phyloP scores from a whole-genome alignment of 2,113 vertebrate genomes.

The Sinocyclocheilus rhinocerous region DNA sequence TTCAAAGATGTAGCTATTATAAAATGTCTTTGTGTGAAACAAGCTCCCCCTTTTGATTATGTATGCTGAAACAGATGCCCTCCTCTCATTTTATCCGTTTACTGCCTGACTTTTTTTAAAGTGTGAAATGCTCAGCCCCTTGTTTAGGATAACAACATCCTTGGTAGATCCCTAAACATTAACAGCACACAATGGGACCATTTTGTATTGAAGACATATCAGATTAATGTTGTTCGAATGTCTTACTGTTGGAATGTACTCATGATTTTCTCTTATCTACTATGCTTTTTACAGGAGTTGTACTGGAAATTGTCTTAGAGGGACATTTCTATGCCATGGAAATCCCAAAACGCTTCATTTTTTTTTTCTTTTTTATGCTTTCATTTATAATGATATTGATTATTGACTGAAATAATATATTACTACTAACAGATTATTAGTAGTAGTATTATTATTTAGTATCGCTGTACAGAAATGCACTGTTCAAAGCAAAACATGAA shows the following conservation, averaged over 20 bases:
- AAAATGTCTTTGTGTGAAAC: slow-evolving; percentile 76
- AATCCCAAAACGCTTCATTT: slow-evolving; percentile 76
- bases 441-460: slow-evolving; percentile 75
- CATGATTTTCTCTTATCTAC: slow-evolving; percentile 77
- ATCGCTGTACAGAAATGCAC: slow-evolving; percentile 97
- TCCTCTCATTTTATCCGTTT: slow-evolving; percentile 86
- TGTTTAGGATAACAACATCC: slow-evolving; percentile 65
- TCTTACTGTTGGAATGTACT: slow-evolving; percentile 87
- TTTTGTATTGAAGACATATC: slow-evolving; percentile 94
- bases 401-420: not conserved
- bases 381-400: not conserved
- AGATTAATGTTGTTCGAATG: slow-evolving; percentile 78
- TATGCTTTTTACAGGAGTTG: slow-evolving; percentile 80
- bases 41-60: slow-evolving; percentile 76
- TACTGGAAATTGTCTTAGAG: slow-evolving; percentile 84
- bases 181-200: slow-evolving; percentile 92
- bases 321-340: slow-evolving; percentile 79
- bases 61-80: slow-evolving; percentile 81
- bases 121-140: slow-evolving; percentile 70
- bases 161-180: slow-evolving; percentile 78
- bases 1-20: slow-evolving; percentile 80
- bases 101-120: slow-evolving; percentile 85
- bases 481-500: slow-evolving; percentile 83
- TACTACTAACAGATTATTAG: slow-evolving; percentile 9
- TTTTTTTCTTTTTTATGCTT: slow-evolving; percentile 49